These are phyloP conservation scores for Trematomus loennbergii DNA, from an alignment of 2,113 vertebrate species.

Conservation along the genomic window DNA sequence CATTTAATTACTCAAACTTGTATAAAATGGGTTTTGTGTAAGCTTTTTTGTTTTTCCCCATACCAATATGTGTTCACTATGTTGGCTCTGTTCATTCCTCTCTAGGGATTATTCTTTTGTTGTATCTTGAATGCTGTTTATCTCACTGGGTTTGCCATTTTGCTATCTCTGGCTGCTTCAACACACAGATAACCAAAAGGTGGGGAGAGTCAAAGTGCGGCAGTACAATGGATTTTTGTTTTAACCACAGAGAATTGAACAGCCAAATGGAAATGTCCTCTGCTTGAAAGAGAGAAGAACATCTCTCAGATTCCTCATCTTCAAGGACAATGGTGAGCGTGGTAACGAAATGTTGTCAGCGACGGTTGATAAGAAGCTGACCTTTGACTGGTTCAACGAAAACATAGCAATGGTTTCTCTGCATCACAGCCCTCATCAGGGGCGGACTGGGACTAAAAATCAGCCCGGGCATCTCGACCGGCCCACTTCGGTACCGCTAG, in stretches of 20 bases:
- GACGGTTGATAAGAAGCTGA: conserved; percentile 4
- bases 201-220: conserved; percentile 11
- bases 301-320: not conserved
- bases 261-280: conserved; percentile 31
- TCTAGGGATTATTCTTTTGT: conserved; percentile 22
- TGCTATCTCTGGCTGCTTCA: conserved; percentile 13
- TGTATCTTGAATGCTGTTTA: conserved; percentile 19
- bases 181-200: conserved; percentile 31
- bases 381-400: not conserved
- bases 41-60: not conserved
- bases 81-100: conserved; percentile 4
- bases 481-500: too few species aligned
- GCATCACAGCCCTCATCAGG: too few species aligned
- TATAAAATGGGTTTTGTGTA: not conserved
- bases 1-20: not conserved
- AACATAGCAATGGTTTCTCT: not conserved
- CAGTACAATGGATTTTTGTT: conserved; percentile 28
- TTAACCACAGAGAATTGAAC: conserved; percentile 13
- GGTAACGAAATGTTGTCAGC: not conserved
- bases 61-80: not conserved
- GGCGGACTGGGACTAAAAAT: too few species aligned
- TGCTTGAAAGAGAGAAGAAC: not conserved
- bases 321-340: conserved; percentile 4
- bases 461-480: too few species aligned
- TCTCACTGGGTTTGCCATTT: conserved; percentile 22